Conservation (phyloP, 37 sponge, comb jelly and placozoan genomes). For the Hormiphora californensis region DNA sequence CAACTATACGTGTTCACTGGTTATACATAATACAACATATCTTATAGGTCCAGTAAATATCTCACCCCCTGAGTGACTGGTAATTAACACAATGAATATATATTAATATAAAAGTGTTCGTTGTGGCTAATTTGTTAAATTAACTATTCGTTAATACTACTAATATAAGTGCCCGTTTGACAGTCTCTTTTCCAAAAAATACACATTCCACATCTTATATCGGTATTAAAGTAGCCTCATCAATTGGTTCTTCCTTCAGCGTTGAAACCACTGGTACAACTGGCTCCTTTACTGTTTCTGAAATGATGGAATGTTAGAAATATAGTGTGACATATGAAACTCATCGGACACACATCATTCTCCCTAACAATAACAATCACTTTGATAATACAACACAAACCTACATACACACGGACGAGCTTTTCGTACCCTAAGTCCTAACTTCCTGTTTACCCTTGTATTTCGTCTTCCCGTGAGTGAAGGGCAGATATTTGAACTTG, state of each 20-base stretch:
- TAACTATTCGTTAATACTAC: no score
- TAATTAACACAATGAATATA: no score
- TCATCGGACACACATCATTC: neutral
- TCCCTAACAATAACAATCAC: neutral
- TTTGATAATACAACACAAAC: no score
- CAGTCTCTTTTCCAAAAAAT: no score
- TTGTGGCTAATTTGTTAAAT: no score
- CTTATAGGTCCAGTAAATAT: no score
- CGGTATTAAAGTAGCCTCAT: neutral
- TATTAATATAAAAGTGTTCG: no score
- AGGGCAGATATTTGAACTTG: constrained; percentile 87
- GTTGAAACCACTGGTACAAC: neutral
- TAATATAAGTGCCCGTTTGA: no score
- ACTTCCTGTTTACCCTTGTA: constrained; percentile 79
- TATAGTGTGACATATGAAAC: neutral
- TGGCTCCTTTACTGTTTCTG: neutral
- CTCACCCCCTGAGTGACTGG: no score
- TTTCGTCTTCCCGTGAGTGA: constrained; percentile 80
- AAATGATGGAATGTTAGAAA: neutral
- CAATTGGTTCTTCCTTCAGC: neutral
- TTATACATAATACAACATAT: no score
- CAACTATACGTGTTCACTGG: no score
- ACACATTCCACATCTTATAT: neutral
- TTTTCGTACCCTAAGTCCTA: constrained; percentile 35
- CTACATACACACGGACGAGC: no score